Evolutionary conservation across 2,113 vertebrate genomes (phyloP).

Genomic region (Oncorhynchus kisutch): DNA sequence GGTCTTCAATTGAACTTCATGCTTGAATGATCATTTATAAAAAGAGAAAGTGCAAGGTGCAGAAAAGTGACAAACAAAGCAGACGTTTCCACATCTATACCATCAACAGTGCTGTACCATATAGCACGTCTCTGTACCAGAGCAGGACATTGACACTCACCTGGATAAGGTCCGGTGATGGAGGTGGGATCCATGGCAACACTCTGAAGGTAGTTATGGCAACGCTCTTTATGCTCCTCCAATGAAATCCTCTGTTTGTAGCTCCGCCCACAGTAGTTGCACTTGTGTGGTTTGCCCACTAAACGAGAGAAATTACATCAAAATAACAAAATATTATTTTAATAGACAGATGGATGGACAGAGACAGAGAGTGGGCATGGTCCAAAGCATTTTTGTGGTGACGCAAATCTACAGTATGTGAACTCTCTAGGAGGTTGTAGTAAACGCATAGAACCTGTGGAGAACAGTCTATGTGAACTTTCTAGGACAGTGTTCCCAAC

Average conservation of each 20-base stretch:
- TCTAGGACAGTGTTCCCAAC: not conserved
- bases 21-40: no score
- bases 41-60: no score
- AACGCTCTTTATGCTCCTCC: constrained; percentile 98
- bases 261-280: constrained; percentile 97
- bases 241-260: constrained; percentile 98
- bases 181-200: constrained; percentile 81
- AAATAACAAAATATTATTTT: constrained; percentile 43
- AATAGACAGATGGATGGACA: constrained; percentile 35
- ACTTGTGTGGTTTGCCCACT: constrained; percentile 99
- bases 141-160: constrained; percentile 57
- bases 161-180: constrained; percentile 85
- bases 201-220: constrained; percentile 95
- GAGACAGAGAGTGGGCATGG: constrained; percentile 23
- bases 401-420: constrained; percentile 21
- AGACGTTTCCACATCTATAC: not conserved
- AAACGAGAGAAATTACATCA: constrained; percentile 61
- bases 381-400: constrained; percentile 14
- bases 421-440: not conserved
- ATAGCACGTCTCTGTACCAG: not conserved
- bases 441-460: not conserved
- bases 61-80: not conserved
- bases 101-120: not conserved
- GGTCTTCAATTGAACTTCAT: no score
- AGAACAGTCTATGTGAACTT: constrained; percentile 32